Base-by-base conservation (phyloP, 2,888 invertebrate genomes). In the Dasysyrphus tricinctus region DNA sequence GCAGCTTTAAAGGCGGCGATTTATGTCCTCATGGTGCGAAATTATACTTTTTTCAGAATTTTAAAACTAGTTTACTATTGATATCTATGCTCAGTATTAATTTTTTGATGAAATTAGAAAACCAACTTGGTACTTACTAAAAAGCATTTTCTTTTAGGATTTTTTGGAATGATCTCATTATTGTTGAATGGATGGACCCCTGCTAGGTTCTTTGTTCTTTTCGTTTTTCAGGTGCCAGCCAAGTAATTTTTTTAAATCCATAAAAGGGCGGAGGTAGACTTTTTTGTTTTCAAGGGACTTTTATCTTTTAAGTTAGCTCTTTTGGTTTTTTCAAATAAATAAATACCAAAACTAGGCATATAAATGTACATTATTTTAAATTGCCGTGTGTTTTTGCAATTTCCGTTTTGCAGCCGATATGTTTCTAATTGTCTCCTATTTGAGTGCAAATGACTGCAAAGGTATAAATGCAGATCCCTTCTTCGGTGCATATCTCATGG, bases 1-100 rank as follows among this genome's bases (percentile, higher is more conserved):
- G 42, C 42, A 81, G 81, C 81, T 81, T 81, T 51, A 85, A 84
- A 81, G 81, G 85, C 85, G 81, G 81, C 57, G 81, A 76, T 70
- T 80, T 44, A 34, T 34, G 5, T 44, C 85, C 85, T 81, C 81
- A 81, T 85, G 85, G 85, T 85, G 74, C 70, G 24, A 74, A 74
- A 49, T 44, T 47, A 1, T 7, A 19, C 2, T 34, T 67, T 76
- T 61, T 74, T 67, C 54, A 63, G 47, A 34, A 44, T 19, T 16
- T 49, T 69, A 1, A 19, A 24, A 29, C 19, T 19, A 42, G 63
- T 44, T 32, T 34, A 11, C 19, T 59, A 16, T 34, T 42, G 5
- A 19, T 9, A 16, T 7, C 1, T 16, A 34, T 29, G 0, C 7
- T 32, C 1, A 0, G 7, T 29, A 32, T 54, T 14, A 32, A 5